Evolutionary conservation across 2,797 vertebrate genomes (phyloP).

Genomic region (Alcedo quadribrachys): DNA sequence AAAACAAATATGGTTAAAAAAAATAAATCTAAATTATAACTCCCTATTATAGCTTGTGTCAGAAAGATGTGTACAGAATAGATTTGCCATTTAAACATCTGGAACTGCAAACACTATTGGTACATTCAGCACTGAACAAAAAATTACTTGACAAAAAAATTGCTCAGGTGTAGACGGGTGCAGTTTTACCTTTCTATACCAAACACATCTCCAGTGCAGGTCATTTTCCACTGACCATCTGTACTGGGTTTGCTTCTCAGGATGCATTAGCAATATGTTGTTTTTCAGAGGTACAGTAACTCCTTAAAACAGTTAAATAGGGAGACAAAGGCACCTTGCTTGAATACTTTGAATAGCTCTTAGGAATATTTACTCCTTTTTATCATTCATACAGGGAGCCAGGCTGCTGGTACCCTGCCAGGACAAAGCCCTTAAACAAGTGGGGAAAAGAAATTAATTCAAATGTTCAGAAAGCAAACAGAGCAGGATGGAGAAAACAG

Average conservation of each 20-base stretch:
- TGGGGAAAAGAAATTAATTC: background rate
- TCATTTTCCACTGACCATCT: background rate
- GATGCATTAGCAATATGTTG: background rate
- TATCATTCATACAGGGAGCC: background rate
- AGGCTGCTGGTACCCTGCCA: background rate
- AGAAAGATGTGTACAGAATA: background rate
- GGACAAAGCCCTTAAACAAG: background rate
- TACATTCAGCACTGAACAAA: background rate
- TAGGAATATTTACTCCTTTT: background rate
- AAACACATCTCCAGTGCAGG: background rate
- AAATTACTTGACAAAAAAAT: too few species aligned
- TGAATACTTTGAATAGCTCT: background rate
- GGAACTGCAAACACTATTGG: background rate
- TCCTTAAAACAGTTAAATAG: background rate
- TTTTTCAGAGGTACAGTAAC: background rate
- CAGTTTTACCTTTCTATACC: background rate
- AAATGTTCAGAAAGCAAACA: background rate
- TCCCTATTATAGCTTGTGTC: background rate
- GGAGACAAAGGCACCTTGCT: background rate
- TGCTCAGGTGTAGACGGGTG: too few species aligned
- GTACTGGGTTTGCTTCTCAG: background rate
- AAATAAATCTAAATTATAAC: background rate
- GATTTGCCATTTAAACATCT: background rate
- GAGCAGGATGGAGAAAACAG: background rate
- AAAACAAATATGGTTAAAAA: background rate